Conservation (phyloP, 1,140 invertebrate species). For the Hyles euphorbiae region DNA sequence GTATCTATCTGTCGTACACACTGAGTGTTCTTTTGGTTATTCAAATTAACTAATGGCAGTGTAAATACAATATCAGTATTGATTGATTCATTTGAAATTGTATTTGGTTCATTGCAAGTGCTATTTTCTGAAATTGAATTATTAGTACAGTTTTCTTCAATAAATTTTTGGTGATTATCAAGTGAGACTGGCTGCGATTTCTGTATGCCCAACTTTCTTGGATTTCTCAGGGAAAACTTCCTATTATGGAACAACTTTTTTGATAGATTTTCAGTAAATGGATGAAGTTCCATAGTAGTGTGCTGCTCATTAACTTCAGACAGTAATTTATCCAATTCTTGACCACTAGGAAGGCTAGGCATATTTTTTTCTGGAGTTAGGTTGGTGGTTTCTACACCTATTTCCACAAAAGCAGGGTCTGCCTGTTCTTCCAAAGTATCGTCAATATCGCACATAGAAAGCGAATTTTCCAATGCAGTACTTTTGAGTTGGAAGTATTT, state of each 20-base stretch:
- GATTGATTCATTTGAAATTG: not conserved
- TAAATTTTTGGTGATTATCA: not conserved
- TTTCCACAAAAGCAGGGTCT: conserved; percentile 23
- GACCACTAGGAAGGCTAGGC: conserved; percentile 37
- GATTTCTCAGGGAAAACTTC: conserved; percentile 84
- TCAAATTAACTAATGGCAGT: not conserved
- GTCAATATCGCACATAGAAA: conserved; percentile 67
- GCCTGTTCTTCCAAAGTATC: conserved; percentile 54
- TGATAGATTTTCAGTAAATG: conserved; percentile 72
- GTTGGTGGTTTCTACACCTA: conserved; percentile 16
- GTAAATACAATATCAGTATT: not conserved
- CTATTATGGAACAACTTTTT: conserved; percentile 83
- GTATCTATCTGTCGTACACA: conserved; percentile 67
- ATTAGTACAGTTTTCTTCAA: too few relatives aligned
- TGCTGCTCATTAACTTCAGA: conserved; percentile 69
- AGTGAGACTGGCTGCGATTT: conserved; percentile 23
- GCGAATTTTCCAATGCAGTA: conserved; percentile 80
- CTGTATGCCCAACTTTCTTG: conserved; percentile 79
- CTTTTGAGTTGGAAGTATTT: conserved; percentile 88
- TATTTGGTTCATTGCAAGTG: not conserved
- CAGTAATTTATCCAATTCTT: conserved; percentile 47
- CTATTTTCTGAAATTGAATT: not conserved
- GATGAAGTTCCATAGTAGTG: conserved; percentile 22
- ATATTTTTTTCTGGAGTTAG: conserved; percentile 24
- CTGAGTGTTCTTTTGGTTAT: not conserved